Evolutionary conservation across 2,888 invertebrate genomes (phyloP).

Genomic region (Gari tellinella): DNA sequence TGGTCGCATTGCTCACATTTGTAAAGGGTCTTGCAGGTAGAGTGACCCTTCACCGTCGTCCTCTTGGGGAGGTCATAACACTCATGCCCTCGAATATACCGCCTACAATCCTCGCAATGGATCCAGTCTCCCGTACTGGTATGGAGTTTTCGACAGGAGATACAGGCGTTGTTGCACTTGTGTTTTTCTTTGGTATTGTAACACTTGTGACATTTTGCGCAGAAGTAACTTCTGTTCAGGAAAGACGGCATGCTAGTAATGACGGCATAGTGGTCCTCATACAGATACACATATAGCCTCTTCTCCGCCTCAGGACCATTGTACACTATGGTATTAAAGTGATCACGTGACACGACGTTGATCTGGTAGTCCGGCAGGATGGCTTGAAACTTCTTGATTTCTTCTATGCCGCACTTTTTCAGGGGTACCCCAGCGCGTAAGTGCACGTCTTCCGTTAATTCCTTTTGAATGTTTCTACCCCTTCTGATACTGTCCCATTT

Average conservation of each 20-base stretch:
- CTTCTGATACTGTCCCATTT: constrained; percentile 31
- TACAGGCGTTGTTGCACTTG: too few species aligned
- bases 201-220: too few species aligned
- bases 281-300: constrained; percentile 14
- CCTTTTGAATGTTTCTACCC: background rate
- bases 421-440: constrained; percentile 26
- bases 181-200: too few species aligned
- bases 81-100: too few species aligned
- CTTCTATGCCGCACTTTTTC: constrained; percentile 32
- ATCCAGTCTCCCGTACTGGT: too few species aligned
- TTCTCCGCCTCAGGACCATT: constrained; percentile 1
- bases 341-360: constrained; percentile 31
- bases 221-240: too few species aligned
- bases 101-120: too few species aligned
- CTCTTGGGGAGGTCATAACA: too few species aligned
- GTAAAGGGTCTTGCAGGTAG: too few species aligned
- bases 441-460: constrained; percentile 22
- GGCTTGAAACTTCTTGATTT: constrained; percentile 30
- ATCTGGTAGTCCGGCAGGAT: constrained; percentile 29
- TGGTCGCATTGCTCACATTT: too few species aligned
- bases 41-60: too few species aligned
- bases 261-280: constrained; percentile 16
- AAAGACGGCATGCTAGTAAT: constrained; percentile 9
- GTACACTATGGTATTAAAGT: constrained; percentile 38
- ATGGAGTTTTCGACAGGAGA: too few species aligned